Conservation (phyloP, 1,140 invertebrate genomes). For the Ctenoplectra terminalis region DNA sequence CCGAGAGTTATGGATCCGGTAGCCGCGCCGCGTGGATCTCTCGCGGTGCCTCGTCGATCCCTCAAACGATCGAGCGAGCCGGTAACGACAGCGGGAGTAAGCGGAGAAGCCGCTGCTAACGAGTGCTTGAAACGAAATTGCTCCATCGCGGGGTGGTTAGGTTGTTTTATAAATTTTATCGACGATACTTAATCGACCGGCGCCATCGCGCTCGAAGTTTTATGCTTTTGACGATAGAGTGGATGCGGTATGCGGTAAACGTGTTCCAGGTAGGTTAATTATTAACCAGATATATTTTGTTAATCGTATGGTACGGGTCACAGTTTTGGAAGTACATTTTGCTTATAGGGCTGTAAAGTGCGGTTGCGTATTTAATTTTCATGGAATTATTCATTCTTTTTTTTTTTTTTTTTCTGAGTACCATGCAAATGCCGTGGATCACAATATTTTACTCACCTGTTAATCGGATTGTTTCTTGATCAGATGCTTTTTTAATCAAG, state of each 20-base stretch:
- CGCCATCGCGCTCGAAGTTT: not conserved
- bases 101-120: constrained; percentile 25
- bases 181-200: constrained; percentile 6
- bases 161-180: constrained; percentile 22
- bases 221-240: not conserved
- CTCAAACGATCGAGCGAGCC: constrained; percentile 45
- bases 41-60: constrained; percentile 44
- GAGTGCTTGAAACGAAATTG: constrained; percentile 47
- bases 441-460: too few species aligned
- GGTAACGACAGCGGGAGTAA: constrained; percentile 42
- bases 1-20: constrained; percentile 62
- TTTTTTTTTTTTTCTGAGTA: not conserved
- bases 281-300: not conserved
- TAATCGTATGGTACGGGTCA: not conserved
- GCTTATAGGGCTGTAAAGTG: not conserved
- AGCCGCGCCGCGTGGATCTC: constrained; percentile 45
- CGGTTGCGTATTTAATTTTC: not conserved
- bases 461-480: too few species aligned
- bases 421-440: too few species aligned
- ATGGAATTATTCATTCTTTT: not conserved
- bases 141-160: not conserved
- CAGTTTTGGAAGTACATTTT: not conserved
- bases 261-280: not conserved
- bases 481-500: too few species aligned
- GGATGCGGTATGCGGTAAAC: not conserved